phyloP scores from a whole-genome alignment of 2,888 invertebrate genomes.

The Spodoptera exigua region DNA sequence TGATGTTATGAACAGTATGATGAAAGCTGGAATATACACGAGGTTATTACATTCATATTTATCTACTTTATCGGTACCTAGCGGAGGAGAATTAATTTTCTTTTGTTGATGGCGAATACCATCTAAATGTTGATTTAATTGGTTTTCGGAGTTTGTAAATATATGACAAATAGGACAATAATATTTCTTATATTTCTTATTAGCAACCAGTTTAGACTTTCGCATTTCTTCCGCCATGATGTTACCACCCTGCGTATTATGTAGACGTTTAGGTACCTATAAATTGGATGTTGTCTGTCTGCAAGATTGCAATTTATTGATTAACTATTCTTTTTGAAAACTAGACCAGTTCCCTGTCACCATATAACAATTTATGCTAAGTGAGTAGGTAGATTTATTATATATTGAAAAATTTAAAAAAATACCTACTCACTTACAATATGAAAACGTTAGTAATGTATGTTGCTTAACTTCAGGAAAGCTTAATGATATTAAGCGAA shows the following conservation, averaged over 20 bases:
- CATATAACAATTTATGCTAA: conserved; percentile 11
- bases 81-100: conserved; percentile 65
- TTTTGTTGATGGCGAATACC: conserved; percentile 80
- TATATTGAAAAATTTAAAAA: conserved; percentile 8
- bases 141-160: conserved; percentile 82
- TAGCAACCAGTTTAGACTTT: conserved; percentile 53
- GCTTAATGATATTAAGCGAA: no score
- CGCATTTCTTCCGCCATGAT: conserved; percentile 58
- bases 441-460: conserved; percentile 23
- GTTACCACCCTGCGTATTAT: conserved; percentile 6
- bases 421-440: conserved; percentile 18
- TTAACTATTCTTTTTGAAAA: conserved; percentile 25
- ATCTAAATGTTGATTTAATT: conserved; percentile 82
- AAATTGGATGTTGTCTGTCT: background rate
- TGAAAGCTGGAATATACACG: conserved; percentile 74
- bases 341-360: conserved; percentile 21
- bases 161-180: conserved; percentile 77
- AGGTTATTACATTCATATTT: conserved; percentile 66
- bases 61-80: conserved; percentile 61
- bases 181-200: conserved; percentile 71
- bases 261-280: background rate
- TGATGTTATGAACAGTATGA: conserved; percentile 72
- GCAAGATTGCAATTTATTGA: conserved; percentile 32
- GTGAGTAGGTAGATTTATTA: conserved; percentile 3
- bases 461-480: no score